A percentile compares a stretch with the other conserved stretches of the same genome.
Conservation (phyloP, 2,888 invertebrate genomes). For the Dolichopus griseipennis region DNA sequence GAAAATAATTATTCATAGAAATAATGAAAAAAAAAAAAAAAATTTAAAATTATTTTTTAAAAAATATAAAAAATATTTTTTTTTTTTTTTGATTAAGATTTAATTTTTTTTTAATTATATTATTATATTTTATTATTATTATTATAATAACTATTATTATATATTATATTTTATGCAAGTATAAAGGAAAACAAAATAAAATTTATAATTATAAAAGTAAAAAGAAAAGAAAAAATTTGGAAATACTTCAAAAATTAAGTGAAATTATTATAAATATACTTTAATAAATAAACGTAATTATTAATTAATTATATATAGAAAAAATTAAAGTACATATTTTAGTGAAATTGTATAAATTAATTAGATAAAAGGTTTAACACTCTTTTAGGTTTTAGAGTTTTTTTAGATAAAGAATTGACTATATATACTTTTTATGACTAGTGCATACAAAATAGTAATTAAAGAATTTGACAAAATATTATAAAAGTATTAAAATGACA, state of each 20-base stretch:
- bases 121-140: conserved; percentile 5
- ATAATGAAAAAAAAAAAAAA: background rate
- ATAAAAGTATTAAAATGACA: too few relatives aligned
- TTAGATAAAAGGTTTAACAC: too few relatives aligned
- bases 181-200: background rate
- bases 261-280: conserved; percentile 4
- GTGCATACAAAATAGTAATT: too few relatives aligned
- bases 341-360: too few relatives aligned
- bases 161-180: conserved; percentile 6
- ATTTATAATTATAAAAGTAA: too few relatives aligned
- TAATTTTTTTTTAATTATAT: conserved; percentile 6
- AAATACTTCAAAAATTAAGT: conserved; percentile 6
- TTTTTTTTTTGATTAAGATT: background rate
- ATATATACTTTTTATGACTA: too few relatives aligned
- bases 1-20: conserved; percentile 2
- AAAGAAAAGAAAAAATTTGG: background rate
- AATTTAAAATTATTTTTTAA: conserved; percentile 6
- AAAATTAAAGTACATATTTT: background rate
- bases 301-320: background rate
- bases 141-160: background rate
- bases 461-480: too few relatives aligned
- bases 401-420: too few relatives aligned
- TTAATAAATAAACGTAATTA: background rate
- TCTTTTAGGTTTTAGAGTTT: too few relatives aligned
- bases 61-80: background rate